Base-by-base conservation (phyloP, 2,113 vertebrate genomes). In the Tetrao urogallus region DNA sequence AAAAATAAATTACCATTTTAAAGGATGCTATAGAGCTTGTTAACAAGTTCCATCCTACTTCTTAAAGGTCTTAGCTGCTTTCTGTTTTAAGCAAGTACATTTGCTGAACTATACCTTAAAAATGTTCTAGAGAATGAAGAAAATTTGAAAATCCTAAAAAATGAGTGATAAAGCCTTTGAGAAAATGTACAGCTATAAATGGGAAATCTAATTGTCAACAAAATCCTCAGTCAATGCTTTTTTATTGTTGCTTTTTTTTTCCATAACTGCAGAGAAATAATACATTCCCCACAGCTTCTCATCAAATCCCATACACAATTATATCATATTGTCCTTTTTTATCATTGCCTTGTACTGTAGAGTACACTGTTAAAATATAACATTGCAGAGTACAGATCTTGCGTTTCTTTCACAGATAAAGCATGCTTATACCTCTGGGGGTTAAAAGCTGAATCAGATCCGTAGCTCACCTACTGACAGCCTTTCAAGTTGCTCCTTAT, bases 371-470 rank as follows among this genome's bases (percentile, higher is more conserved):
- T 63, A 73, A 89, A 81, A 93, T 50, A 38, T 47, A 58, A 61
- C 11, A 5, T 72, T 93, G 80, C 63, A 91, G 90, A 92, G 38
- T 56, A 60, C 50, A 95, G 74, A 88, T 52, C 65, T 90, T 94
- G 95, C 38, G 74, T 82, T 93, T 92, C 82, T 92, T 92, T 67
- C 78, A 50, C 82, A 91, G 95, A 94, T 82, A 76, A 86, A 93
- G 67, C 13, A 6, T 90, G 64, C 67, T 88, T 95, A 86, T 94
- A 97, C 85, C 77, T 97, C 91, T 90, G 97, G 94, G 96, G 96
- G 96, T 97, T 97, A 98, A 97, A 93, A 97, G 89, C 89, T 95
- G 88, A 97, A 96, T 97, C 96, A 92, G 92, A 90, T 96, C 93
- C 42, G 12, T 96, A 97, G 97, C 93, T 96, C 95, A 80, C 87